These are phyloP conservation scores for Ischnura elegans DNA, from an alignment of 2,888 invertebrate genomes.

Conservation along the genomic window DNA sequence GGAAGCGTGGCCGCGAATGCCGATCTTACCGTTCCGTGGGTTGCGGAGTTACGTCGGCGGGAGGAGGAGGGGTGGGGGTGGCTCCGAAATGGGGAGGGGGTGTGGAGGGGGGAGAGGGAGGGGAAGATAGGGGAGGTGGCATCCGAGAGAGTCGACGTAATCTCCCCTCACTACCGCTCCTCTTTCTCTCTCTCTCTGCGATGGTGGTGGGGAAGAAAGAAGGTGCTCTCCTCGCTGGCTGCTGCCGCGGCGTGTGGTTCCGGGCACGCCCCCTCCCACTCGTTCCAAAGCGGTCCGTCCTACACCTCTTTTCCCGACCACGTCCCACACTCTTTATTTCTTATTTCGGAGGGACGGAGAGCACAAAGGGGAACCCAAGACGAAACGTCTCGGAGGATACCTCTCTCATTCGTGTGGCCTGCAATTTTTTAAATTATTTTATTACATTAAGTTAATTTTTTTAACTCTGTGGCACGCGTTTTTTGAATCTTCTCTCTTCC, in stretches of 20 bases:
- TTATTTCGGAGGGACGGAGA: no score
- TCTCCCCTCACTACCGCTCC: constrained; percentile 1
- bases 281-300: not conserved
- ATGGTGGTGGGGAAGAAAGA: not conserved
- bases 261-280: constrained; percentile 36
- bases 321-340: not conserved
- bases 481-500: not conserved
- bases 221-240: not conserved
- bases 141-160: constrained; percentile 43
- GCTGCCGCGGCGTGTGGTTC: not conserved
- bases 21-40: constrained; percentile 53
- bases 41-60: constrained; percentile 42
- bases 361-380: not conserved
- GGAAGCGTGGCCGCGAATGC: constrained; percentile 58
- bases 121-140: not conserved
- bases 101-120: not conserved
- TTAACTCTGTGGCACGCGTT: not conserved
- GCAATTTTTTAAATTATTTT: not conserved
- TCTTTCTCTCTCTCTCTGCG: not conserved
- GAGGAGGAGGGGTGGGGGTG: not conserved
- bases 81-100: not conserved
- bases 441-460: no score
- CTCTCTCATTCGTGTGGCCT: not conserved
- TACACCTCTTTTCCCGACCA: not conserved
- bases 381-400: not conserved